phyloP scores from a whole-genome alignment of 2,888 invertebrate species.

The Pardosa pseudoannulata region DNA sequence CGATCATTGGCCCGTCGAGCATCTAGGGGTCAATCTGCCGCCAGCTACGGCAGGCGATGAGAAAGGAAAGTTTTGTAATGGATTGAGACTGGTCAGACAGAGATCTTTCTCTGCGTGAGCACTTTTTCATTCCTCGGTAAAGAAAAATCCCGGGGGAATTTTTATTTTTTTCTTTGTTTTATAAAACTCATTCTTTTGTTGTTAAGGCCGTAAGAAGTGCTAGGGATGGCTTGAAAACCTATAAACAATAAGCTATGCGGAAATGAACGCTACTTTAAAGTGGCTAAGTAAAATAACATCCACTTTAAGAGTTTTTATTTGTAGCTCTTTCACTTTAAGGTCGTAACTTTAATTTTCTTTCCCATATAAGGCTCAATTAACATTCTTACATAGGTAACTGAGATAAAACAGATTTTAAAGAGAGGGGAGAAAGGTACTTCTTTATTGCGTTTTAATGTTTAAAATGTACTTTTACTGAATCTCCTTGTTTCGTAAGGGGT shows the following conservation, averaged over 20 bases:
- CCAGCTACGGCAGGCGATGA: not conserved
- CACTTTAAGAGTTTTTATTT: not conserved
- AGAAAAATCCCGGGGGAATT: not conserved
- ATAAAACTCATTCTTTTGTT: slow-evolving; percentile 34
- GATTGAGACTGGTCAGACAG: slow-evolving; percentile 40
- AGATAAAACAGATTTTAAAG: too few relatives aligned
- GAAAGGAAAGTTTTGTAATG: slow-evolving; percentile 34
- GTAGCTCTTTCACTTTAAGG: slow-evolving; percentile 21
- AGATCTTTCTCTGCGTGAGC: slow-evolving; percentile 22
- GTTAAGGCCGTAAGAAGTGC: slow-evolving; percentile 20
- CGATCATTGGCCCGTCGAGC: slow-evolving; percentile 43
- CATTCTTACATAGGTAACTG: not conserved
- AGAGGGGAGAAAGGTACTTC: too few relatives aligned
- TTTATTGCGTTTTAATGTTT: too few relatives aligned
- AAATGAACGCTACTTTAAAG: slow-evolving; percentile 39
- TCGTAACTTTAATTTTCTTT: slow-evolving; percentile 20
- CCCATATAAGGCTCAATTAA: slow-evolving; percentile 15
- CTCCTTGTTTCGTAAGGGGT: too few relatives aligned
- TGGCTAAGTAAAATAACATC: not conserved
- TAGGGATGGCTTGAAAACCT: slow-evolving; percentile 2
- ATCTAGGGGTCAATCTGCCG: slow-evolving; percentile 37
- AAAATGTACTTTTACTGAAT: too few relatives aligned
- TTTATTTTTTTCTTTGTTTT: not conserved
- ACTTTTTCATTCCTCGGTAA: not conserved
- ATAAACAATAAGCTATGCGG: slow-evolving; percentile 52